These are phyloP conservation scores for Gambelia wislizenii DNA, from an alignment of 2,797 vertebrate species.

Conservation along the genomic window DNA sequence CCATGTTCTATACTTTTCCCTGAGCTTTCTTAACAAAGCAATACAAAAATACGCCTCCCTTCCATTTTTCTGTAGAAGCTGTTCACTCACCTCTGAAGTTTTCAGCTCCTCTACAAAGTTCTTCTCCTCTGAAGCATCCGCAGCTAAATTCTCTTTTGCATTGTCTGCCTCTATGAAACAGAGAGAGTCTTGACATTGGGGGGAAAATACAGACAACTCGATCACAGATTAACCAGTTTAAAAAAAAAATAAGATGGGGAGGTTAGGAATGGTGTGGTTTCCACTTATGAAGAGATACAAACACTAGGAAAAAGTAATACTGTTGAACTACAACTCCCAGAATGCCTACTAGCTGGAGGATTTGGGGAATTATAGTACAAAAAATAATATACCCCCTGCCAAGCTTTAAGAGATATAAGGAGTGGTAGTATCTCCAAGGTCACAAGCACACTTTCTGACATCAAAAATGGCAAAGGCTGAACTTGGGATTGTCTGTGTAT, in stretches of 20 bases:
- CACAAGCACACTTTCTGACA: too few relatives aligned
- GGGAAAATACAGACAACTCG: background rate
- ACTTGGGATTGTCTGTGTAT: too few relatives aligned
- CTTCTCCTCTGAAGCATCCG: slow-evolving; percentile 63
- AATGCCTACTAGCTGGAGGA: background rate
- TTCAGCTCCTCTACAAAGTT: slow-evolving; percentile 70
- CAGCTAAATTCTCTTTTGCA: slow-evolving; percentile 42
- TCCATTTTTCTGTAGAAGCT: background rate
- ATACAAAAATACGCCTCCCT: slow-evolving; percentile 43
- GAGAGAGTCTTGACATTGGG: background rate
- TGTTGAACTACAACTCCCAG: background rate
- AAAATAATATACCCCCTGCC: too few relatives aligned
- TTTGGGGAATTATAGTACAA: background rate
- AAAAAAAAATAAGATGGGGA: background rate
- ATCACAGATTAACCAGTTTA: background rate
- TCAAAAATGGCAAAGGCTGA: too few relatives aligned
- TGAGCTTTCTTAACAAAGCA: background rate
- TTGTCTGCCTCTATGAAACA: slow-evolving; percentile 50
- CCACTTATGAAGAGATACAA: background rate
- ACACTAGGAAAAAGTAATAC: background rate
- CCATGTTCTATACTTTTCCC: background rate
- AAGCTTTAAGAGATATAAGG: too few relatives aligned
- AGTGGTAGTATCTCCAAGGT: too few relatives aligned
- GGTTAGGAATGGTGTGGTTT: background rate
- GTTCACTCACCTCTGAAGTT: slow-evolving; percentile 71